A percentile compares a stretch with the other conserved stretches of the same genome.
These are phyloP conservation scores for Mythimna ferrago DNA, from an alignment of 2,888 invertebrate genomes.

Conservation along the genomic window DNA sequence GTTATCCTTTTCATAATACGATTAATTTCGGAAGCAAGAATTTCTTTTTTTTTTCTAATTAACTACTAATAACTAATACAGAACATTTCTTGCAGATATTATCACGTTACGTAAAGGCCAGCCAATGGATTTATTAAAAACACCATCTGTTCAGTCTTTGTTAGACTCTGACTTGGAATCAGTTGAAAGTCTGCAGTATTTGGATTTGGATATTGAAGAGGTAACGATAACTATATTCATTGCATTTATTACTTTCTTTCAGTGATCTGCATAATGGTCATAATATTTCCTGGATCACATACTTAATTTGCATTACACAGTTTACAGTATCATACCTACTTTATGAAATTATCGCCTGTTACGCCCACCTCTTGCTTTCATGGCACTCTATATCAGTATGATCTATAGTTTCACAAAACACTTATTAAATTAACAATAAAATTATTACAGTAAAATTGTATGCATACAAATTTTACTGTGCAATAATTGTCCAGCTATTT, in stretches of 20 bases:
- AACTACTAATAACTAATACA: background rate
- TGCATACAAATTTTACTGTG: background rate
- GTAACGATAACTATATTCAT: constrained; percentile 76
- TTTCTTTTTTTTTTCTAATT: background rate
- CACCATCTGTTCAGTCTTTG: constrained; percentile 90
- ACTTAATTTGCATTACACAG: background rate
- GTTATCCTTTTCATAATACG: background rate
- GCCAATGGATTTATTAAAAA: constrained; percentile 85
- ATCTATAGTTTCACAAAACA: background rate
- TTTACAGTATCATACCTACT: background rate
- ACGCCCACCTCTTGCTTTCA: constrained; percentile 34
- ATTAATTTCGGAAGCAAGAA: background rate
- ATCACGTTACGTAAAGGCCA: background rate
- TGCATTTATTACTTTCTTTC: background rate
- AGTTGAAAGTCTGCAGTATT: constrained; percentile 92
- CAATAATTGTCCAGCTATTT: background rate
- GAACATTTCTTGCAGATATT: constrained; percentile 24
- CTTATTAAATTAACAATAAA: background rate
- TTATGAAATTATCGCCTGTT: constrained; percentile 11
- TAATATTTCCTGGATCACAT: background rate
- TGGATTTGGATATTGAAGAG: constrained; percentile 94
- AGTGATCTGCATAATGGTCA: background rate
- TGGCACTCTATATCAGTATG: background rate
- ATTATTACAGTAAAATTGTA: background rate
- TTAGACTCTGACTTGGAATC: constrained; percentile 92